Percentiles rank a stretch among this genome's conserved stretches.
Evolutionary conservation across 1,140 invertebrate genomes (phyloP).

Genomic region (Trichonephila clavata): DNA sequence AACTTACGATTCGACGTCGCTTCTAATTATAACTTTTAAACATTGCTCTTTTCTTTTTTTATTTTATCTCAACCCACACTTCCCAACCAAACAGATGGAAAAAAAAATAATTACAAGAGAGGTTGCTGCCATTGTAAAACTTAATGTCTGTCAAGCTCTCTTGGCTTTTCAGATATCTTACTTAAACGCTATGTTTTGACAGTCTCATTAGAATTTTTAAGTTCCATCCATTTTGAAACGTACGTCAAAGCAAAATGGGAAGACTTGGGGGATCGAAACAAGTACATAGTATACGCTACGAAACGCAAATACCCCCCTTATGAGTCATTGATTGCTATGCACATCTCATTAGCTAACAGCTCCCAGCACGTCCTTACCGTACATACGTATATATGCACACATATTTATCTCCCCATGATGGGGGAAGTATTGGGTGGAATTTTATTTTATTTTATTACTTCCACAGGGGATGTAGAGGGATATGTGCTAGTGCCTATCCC

Average conservation of each 20-base stretch:
- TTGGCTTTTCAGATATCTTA: slow-evolving; percentile 21
- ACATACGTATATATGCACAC: slow-evolving; percentile 23
- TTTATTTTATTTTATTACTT: slow-evolving; percentile 39
- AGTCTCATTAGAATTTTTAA: slow-evolving; percentile 42
- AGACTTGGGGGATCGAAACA: background rate
- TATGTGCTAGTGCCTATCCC: background rate
- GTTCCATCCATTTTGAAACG: background rate
- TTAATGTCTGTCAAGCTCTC: slow-evolving; percentile 20
- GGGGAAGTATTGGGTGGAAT: background rate
- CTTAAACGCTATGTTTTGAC: slow-evolving; percentile 1
- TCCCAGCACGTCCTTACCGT: background rate
- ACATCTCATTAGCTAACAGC: slow-evolving; percentile 51
- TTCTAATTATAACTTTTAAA: slow-evolving; percentile 49
- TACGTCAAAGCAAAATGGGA: slow-evolving; percentile 8
- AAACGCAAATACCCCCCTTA: slow-evolving; percentile 4
- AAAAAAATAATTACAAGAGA: slow-evolving; percentile 25
- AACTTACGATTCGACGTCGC: slow-evolving; percentile 9
- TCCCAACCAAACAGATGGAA: background rate
- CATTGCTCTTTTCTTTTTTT: background rate
- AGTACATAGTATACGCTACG: background rate
- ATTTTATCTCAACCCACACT: background rate
- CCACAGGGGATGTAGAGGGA: background rate
- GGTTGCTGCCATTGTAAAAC: slow-evolving; percentile 17
- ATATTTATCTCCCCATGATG: slow-evolving; percentile 37
- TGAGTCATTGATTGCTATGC: slow-evolving; percentile 44